phyloP scores from a whole-genome alignment of 2,888 invertebrate species.

The Caenorhabditis doughertyi region DNA sequence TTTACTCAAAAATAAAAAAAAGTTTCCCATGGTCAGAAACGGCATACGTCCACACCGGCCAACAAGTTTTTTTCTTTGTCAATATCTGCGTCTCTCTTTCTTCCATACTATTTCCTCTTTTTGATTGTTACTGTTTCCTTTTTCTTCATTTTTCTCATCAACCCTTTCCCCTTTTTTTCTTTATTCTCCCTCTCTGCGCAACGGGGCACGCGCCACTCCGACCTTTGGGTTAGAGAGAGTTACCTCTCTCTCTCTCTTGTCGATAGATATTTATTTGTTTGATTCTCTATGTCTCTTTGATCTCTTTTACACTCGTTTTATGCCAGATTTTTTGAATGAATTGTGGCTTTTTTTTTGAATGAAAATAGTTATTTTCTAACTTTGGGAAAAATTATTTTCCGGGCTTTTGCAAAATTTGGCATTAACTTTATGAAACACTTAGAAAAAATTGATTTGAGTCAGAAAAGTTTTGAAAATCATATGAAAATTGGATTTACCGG shows the following conservation, averaged over 20 bases:
- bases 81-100: constrained; percentile 10
- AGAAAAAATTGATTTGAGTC: too few relatives aligned
- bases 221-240: constrained; percentile 1
- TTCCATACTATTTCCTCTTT: background rate
- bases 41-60: background rate
- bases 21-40: background rate
- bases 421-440: too few relatives aligned
- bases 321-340: background rate
- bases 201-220: background rate
- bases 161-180: background rate
- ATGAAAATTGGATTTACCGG: too few relatives aligned
- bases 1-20: background rate
- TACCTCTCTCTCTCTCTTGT: too few relatives aligned
- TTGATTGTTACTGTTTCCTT: too few relatives aligned
- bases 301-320: background rate
- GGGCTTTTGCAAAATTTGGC: too few relatives aligned
- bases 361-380: background rate
- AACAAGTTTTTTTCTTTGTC: constrained; percentile 27
- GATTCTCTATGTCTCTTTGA: constrained; percentile 18
- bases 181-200: constrained; percentile 12
- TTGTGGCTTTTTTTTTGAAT: background rate
- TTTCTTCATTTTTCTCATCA: constrained; percentile 23
- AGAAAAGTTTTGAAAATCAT: too few relatives aligned
- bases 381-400: too few relatives aligned
- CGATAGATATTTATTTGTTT: background rate